These are phyloP conservation scores for Stenolophus ochropezus DNA, from an alignment of 2,888 invertebrate genomes.

Conservation along the genomic window DNA sequence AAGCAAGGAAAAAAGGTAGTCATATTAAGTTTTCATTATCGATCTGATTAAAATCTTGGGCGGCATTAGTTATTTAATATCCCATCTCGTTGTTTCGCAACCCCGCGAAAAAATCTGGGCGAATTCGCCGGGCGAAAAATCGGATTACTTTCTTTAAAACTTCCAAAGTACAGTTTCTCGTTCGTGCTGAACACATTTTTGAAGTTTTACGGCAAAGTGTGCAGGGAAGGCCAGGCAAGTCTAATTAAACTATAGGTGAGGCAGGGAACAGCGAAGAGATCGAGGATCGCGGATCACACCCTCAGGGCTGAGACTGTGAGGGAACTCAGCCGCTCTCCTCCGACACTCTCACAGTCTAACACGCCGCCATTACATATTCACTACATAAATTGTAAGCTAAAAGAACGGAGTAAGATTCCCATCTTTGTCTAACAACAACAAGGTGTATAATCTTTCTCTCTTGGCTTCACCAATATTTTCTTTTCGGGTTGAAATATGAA, in stretches of 20 bases:
- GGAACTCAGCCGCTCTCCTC: not conserved
- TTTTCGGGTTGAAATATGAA: conserved; percentile 54
- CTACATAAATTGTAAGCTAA: conserved; percentile 60
- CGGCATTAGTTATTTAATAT: not conserved
- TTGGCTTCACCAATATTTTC: conserved; percentile 40
- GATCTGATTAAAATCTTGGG: not conserved
- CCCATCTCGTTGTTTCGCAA: not conserved
- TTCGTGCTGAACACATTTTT: conserved; percentile 57
- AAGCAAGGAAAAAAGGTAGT: no score
- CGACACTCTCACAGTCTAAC: conserved; percentile 33
- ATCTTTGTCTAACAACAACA: conserved; percentile 33
- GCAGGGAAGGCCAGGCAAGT: conserved; percentile 7
- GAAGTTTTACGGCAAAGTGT: conserved; percentile 59
- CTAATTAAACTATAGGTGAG: conserved; percentile 60
- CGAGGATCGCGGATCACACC: conserved; percentile 42
- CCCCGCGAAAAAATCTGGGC: conserved; percentile 43
- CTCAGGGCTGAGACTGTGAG: conserved; percentile 50
- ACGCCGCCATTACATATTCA: conserved; percentile 56
- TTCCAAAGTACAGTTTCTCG: conserved; percentile 57
- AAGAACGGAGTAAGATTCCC: conserved; percentile 31
- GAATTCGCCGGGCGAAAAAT: conserved; percentile 46
- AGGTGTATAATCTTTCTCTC: not conserved
- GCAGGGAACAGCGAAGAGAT: conserved; percentile 21
- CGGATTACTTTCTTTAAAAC: conserved; percentile 55
- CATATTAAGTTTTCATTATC: not conserved